Conservation (phyloP, 2,113 vertebrate species). For the Benitochromis conjunctus region DNA sequence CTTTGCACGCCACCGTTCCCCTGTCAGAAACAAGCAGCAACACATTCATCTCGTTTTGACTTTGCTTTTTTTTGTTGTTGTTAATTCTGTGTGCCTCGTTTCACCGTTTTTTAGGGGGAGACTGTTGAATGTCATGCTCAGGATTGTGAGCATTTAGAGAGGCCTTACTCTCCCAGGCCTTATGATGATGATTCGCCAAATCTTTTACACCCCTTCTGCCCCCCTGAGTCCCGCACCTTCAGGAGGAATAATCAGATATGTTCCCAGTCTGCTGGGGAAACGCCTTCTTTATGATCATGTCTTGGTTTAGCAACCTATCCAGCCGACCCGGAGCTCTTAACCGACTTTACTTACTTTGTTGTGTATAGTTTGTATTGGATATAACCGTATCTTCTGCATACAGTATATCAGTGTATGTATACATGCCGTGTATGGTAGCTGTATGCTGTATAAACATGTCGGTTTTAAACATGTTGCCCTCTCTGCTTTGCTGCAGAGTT, state of each 20-base stretch:
- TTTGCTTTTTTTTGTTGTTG: background rate
- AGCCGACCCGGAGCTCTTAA: conserved; percentile 25
- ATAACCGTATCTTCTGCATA: background rate
- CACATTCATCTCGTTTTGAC: background rate
- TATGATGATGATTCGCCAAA: conserved; percentile 40
- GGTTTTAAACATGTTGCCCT: conserved; percentile 45
- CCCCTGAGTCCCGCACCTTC: background rate
- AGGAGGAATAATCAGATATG: background rate
- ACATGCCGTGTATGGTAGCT: conserved; percentile 5
- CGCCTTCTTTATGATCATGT: background rate
- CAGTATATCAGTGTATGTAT: background rate
- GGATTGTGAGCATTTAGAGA: conserved; percentile 38
- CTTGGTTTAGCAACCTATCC: background rate
- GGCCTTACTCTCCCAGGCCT: conserved; percentile 52
- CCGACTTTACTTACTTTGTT: conserved; percentile 41
- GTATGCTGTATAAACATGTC: conserved; percentile 15
- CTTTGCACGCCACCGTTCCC: background rate
- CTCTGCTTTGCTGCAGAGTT: conserved; percentile 63
- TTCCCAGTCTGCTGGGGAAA: background rate
- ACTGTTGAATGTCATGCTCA: conserved; percentile 63
- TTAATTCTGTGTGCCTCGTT: conserved; percentile 48
- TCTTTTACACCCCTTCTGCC: background rate
- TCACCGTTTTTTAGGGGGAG: conserved; percentile 8
- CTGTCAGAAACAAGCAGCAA: background rate
- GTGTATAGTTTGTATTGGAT: conserved; percentile 34